Conservation (phyloP, 2,797 vertebrate genomes). For the Aratinga solstitialis region DNA sequence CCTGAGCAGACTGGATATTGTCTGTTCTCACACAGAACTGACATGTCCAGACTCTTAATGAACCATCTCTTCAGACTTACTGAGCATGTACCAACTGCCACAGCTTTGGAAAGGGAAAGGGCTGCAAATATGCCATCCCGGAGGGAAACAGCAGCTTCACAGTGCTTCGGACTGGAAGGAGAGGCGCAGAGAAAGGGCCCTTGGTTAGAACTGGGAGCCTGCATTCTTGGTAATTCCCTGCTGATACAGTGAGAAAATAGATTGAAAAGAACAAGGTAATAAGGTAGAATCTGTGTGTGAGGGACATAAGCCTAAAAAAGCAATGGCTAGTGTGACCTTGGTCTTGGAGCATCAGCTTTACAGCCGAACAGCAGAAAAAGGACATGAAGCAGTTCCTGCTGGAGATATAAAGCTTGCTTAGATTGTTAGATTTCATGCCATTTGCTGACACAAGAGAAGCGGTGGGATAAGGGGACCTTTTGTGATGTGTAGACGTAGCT, state of each 20-base stretch:
- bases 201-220: not conserved
- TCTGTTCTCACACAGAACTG: not conserved
- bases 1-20: not conserved
- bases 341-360: not conserved
- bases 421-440: not conserved
- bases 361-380: not conserved
- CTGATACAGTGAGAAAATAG: fast-evolving
- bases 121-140: not conserved
- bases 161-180: not conserved
- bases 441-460: not conserved
- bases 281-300: not conserved
- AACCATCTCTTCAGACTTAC: not conserved
- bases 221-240: not conserved
- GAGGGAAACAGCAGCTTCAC: not conserved
- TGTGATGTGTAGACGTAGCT: not conserved
- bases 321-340: not conserved
- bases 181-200: not conserved
- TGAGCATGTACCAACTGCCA: not conserved
- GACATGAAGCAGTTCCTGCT: not conserved
- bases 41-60: slow-evolving; percentile 8
- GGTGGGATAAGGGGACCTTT: not conserved
- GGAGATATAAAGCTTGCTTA: not conserved
- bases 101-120: not conserved
- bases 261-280: not conserved
- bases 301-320: not conserved